Percentiles rank a stretch among this genome's conserved stretches.
Evolutionary conservation across 2,797 vertebrate species (phyloP).

Genomic region (Pitangus sulphuratus): DNA sequence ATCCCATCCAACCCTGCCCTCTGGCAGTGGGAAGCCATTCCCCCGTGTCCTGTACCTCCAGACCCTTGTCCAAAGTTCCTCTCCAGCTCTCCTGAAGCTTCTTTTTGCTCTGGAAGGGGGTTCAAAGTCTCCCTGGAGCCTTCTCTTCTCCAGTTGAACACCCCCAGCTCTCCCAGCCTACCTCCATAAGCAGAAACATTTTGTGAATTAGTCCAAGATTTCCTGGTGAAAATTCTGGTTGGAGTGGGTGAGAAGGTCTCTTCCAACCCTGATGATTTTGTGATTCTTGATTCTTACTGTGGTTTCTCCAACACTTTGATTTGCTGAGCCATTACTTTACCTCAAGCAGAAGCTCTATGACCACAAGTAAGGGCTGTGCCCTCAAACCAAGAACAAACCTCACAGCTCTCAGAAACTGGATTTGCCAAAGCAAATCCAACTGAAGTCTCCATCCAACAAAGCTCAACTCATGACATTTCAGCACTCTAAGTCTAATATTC

Average conservation of each 20-base stretch:
- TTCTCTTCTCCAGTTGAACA: neutral
- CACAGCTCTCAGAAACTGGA: neutral
- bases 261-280: neutral
- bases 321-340: neutral
- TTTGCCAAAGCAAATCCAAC: neutral
- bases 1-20: fast-evolving
- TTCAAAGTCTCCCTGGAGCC: fast-evolving
- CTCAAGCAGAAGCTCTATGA: no score
- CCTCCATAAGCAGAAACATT: neutral
- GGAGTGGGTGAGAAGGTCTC: neutral
- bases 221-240: neutral
- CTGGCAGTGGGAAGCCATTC: neutral
- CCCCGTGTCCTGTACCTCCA: fast-evolving
- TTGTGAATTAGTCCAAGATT: neutral
- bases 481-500: neutral
- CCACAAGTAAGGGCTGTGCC: neutral
- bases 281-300: neutral
- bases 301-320: neutral
- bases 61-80: fast-evolving
- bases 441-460: neutral
- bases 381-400: neutral
- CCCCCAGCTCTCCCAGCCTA: neutral
- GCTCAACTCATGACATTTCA: neutral
- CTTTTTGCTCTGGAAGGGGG: neutral
- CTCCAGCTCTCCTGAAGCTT: neutral